Conservation (phyloP, 2,113 vertebrate species). For the Junco hyemalis region DNA sequence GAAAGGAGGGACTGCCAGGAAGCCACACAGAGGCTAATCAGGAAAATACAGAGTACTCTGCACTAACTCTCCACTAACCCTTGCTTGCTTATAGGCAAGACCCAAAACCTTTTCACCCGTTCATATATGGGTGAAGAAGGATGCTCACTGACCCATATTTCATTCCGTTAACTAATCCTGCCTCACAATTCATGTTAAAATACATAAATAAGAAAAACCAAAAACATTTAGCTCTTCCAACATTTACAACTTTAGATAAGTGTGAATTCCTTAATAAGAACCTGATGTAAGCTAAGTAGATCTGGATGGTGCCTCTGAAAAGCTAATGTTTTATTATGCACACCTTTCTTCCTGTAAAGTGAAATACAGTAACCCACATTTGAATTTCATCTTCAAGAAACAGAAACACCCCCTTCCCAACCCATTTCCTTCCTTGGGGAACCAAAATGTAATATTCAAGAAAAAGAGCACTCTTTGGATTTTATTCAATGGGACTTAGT, state of each 20-base stretch:
- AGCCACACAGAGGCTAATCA: fast-evolving
- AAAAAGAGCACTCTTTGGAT: background rate
- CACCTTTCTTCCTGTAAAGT: background rate
- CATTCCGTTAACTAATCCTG: background rate
- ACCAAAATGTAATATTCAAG: background rate
- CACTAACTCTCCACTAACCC: background rate
- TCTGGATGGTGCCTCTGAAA: background rate
- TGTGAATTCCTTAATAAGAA: background rate
- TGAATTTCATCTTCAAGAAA: background rate
- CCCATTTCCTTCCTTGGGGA: background rate
- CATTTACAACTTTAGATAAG: background rate
- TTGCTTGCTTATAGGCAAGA: background rate
- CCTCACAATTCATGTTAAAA: background rate
- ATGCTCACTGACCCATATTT: background rate
- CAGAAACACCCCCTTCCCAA: background rate
- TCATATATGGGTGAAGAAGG: background rate
- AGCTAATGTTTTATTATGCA: background rate
- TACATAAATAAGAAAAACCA: background rate
- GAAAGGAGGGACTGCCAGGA: background rate
- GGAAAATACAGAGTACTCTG: background rate
- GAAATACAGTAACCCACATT: background rate
- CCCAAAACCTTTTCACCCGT: background rate
- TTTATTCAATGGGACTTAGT: background rate
- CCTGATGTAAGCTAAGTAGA: background rate
- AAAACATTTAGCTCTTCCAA: background rate